Evolutionary conservation across 2,888 invertebrate species (phyloP).

Genomic region (Aporophyla lueneburgensis): DNA sequence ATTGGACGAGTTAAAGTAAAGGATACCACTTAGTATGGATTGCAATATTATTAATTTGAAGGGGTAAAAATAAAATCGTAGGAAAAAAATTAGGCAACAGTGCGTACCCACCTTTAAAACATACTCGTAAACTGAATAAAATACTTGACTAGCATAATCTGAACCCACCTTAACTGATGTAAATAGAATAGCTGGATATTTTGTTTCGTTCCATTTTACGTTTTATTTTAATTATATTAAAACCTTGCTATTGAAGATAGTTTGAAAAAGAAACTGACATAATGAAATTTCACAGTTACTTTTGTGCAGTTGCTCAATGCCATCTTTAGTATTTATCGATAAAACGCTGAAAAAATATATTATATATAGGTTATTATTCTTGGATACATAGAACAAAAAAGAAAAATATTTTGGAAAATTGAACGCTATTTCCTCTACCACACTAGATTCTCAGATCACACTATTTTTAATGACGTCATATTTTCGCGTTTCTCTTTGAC

Average conservation of each 20-base stretch:
- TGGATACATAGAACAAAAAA: too few relatives aligned
- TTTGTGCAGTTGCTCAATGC: not conserved
- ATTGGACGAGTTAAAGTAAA: not conserved
- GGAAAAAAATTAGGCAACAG: not conserved
- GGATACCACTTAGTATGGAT: not conserved
- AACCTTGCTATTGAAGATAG: not conserved
- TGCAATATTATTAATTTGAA: not conserved
- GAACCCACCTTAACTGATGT: slow-evolving; percentile 39
- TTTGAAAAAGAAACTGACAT: not conserved
- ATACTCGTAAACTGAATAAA: slow-evolving; percentile 52
- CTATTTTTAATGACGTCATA: slow-evolving; percentile 29
- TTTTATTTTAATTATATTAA: slow-evolving; percentile 36
- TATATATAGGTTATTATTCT: too few relatives aligned
- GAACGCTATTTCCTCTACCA: not conserved
- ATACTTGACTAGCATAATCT: slow-evolving; percentile 48
- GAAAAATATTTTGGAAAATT: not conserved
- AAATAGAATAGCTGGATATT: slow-evolving; percentile 37
- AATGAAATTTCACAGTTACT: not conserved
- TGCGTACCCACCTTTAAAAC: slow-evolving; percentile 40
- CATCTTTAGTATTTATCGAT: too few relatives aligned
- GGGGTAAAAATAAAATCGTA: not conserved
- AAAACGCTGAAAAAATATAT: too few relatives aligned
- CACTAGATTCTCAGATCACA: not conserved
- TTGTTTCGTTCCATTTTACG: slow-evolving; percentile 11
- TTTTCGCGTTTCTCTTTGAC: slow-evolving; percentile 6